These are phyloP conservation scores for Tragulus kanchil DNA, from an alignment of 2,113 vertebrate species.

Conservation along the genomic window DNA sequence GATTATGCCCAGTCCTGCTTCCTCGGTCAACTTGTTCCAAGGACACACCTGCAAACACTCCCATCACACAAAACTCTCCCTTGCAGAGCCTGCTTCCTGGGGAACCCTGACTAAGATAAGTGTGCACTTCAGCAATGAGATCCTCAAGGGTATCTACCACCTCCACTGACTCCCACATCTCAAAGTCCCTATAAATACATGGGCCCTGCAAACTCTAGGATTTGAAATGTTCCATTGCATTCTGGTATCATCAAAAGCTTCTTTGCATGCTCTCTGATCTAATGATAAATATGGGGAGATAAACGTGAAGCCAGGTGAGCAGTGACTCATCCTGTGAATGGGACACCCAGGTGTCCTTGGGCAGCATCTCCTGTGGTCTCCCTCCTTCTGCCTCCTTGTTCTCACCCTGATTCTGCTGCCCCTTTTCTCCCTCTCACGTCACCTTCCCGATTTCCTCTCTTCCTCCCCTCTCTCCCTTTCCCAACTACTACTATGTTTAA, in stretches of 20 bases:
- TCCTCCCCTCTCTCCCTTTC: neutral
- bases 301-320: neutral
- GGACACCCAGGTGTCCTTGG: accelerated
- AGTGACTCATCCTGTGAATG: neutral
- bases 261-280: neutral
- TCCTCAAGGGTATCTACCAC: constrained; percentile 4
- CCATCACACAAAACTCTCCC: no score
- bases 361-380: accelerated
- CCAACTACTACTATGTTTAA: neutral
- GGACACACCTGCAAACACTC: no score
- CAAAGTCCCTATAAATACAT: neutral
- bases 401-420: accelerated
- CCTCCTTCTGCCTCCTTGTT: accelerated
- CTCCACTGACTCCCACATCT: neutral
- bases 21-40: neutral
- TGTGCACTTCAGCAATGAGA: neutral
- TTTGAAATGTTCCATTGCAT: neutral
- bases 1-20: neutral
- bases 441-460: no score
- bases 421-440: accelerated
- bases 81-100: no score
- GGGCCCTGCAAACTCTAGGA: neutral
- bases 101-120: neutral
- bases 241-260: constrained; percentile 37
- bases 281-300: constrained; percentile 39